Base-by-base conservation (phyloP, 2,888 invertebrate species). In the Zonitis immaculata region DNA sequence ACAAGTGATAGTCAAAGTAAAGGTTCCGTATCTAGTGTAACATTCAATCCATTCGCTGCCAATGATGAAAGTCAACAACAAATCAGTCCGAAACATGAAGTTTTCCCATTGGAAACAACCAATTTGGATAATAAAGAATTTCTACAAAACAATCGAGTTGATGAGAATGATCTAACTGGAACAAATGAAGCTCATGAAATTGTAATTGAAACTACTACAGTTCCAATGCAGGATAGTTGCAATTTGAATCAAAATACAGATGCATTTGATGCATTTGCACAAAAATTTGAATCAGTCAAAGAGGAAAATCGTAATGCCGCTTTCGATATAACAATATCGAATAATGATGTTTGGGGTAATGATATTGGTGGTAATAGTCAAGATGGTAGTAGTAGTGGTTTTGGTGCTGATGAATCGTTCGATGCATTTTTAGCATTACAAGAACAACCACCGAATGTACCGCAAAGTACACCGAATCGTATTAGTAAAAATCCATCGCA, bases 181-280 rank as follows among this genome's bases (percentile, higher is more conserved):
- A 30, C 39, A 52, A 49, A 47, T 42, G 48, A 54, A 8, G 25
- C 44, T 16, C 51, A 56, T 46, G 51, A 44, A 42, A 20, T 43
- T 30, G 39, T 20, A 20, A 39, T n/a, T 11, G 11, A 20, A 28
- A 45, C 42, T 14, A 18, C 9, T 9, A 7, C 51, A 58, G 16
- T n/a, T n/a, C 20, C 47, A 7, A 20, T 43, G 11, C 43, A 49
- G 32, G 49, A 53, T 6, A 39, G 48, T 44, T 27, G 14, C 27
- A 12, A 3, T 12, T 25, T 44, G 3, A 26, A 26, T 16, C 25
- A 27, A 30, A 26, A 44, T 9, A 9, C 45, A 11, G 86, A 87
- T 62, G 85, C 83, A 22, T 94, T 94, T 63, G 94, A 94, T 73
- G 93, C 91, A 0, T 95, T 95, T 66, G 86, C 92, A 3, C 89